Percentiles rank a stretch among this genome's conserved stretches.
phyloP scores from a whole-genome alignment of 2,888 invertebrate species.

The Brachycybe producta region DNA sequence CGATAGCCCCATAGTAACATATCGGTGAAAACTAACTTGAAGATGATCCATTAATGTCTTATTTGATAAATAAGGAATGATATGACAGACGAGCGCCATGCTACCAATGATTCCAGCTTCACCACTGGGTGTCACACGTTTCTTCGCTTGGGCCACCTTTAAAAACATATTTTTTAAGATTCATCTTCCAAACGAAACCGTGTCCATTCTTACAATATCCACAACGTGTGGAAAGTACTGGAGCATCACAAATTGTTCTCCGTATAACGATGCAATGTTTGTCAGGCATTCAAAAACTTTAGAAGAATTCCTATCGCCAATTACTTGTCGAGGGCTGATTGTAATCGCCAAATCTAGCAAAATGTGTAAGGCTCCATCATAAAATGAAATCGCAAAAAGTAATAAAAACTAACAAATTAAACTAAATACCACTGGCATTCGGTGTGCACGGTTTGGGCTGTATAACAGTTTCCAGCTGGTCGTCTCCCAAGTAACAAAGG shows the following conservation, averaged over 20 bases:
- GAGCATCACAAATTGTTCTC: constrained; percentile 70
- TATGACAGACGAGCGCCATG: constrained; percentile 60
- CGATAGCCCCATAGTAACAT: constrained; percentile 16
- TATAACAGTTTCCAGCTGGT: constrained; percentile 36
- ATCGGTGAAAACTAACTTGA: constrained; percentile 42
- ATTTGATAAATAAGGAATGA: constrained; percentile 69
- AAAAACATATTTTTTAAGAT: constrained; percentile 5
- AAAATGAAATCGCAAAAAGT: too few species aligned
- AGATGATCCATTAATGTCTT: constrained; percentile 73
- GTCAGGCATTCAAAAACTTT: constrained; percentile 84
- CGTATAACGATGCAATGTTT: constrained; percentile 72
- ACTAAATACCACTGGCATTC: too few species aligned
- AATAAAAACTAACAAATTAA: too few species aligned
- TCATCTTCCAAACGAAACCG: not conserved
- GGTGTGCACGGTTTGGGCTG: too few species aligned
- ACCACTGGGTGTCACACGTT: constrained; percentile 63
- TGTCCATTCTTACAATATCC: constrained; percentile 43
- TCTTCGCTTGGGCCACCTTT: constrained; percentile 57
- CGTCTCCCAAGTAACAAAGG: constrained; percentile 77
- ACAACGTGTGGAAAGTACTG: constrained; percentile 84
- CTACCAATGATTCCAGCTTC: constrained; percentile 82
- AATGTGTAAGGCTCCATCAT: too few species aligned
- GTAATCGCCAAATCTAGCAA: constrained; percentile 15
- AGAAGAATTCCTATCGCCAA: constrained; percentile 63
- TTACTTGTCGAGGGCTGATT: constrained; percentile 30